Conservation (phyloP, 2,113 vertebrate species). For the Saimiri boliviensis region DNA sequence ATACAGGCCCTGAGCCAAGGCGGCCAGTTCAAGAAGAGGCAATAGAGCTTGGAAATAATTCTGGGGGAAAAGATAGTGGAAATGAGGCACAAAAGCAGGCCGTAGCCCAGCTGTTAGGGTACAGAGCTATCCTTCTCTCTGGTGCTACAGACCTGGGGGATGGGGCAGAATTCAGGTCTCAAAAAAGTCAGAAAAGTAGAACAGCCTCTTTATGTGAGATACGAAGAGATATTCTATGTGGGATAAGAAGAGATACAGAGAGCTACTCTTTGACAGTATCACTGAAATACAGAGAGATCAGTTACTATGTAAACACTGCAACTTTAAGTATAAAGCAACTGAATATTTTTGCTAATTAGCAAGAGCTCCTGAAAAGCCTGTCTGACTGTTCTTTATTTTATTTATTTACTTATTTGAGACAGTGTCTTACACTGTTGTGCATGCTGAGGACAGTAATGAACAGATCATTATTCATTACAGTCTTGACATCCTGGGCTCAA, state of each 20-base stretch:
- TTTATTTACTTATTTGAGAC: no score
- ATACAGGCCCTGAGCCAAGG: background rate
- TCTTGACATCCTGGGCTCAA: no score
- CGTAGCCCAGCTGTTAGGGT: background rate
- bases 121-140: background rate
- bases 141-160: background rate
- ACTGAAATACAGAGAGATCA: background rate
- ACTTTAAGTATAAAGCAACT: background rate
- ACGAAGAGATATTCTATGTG: background rate
- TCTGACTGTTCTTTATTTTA: background rate
- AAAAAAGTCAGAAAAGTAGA: background rate
- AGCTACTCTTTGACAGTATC: background rate
- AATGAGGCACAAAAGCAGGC: background rate
- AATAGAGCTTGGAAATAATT: background rate
- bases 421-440: no score
- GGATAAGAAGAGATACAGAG: background rate
- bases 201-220: background rate
- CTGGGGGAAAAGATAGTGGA: background rate
- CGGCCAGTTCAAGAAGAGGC: slow-evolving; percentile 1
- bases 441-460: no score
- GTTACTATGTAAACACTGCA: background rate
- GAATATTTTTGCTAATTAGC: slow-evolving; percentile 12
- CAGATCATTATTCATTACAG: no score
- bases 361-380: background rate
- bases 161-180: background rate